phyloP scores from a whole-genome alignment of 2,113 vertebrate species.

The Gambusia holbrooki region DNA sequence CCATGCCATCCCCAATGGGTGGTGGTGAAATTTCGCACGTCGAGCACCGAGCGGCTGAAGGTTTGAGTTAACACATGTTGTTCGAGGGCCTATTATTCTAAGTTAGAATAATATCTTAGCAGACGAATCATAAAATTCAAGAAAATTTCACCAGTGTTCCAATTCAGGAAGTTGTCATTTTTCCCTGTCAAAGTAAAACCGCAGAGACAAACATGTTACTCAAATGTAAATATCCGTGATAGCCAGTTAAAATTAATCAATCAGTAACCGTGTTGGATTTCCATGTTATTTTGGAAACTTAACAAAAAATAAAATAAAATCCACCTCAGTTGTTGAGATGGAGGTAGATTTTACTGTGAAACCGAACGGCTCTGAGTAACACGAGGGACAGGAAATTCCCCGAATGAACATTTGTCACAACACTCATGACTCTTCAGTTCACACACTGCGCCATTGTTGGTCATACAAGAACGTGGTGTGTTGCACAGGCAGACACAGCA shows the following conservation, averaged over 20 bases:
- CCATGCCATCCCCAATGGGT: not conserved
- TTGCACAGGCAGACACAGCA: constrained; percentile 1
- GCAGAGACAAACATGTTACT: not conserved
- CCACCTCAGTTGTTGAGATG: not conserved
- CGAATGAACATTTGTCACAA: not conserved
- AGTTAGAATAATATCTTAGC: not conserved
- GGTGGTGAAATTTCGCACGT: not conserved
- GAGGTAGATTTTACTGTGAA: not conserved
- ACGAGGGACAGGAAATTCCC: not conserved
- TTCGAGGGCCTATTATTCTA: not conserved
- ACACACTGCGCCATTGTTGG: constrained; percentile 21
- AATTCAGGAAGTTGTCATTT: not conserved
- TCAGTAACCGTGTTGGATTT: too few relatives aligned
- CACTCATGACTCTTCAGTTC: not conserved
- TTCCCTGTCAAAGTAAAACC: not conserved
- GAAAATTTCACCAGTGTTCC: not conserved
- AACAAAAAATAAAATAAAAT: too few relatives aligned
- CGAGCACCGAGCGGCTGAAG: not conserved
- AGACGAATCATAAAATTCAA: not conserved
- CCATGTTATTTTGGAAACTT: too few relatives aligned
- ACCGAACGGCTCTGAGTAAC: not conserved
- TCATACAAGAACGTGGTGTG: not conserved
- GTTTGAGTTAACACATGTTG: not conserved
- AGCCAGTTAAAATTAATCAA: not conserved
- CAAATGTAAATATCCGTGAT: not conserved